Percentiles rank a stretch among this genome's conserved stretches.
Evolutionary conservation across 2,113 vertebrate genomes (phyloP).

Genomic region (Oreochromis niloticus): DNA sequence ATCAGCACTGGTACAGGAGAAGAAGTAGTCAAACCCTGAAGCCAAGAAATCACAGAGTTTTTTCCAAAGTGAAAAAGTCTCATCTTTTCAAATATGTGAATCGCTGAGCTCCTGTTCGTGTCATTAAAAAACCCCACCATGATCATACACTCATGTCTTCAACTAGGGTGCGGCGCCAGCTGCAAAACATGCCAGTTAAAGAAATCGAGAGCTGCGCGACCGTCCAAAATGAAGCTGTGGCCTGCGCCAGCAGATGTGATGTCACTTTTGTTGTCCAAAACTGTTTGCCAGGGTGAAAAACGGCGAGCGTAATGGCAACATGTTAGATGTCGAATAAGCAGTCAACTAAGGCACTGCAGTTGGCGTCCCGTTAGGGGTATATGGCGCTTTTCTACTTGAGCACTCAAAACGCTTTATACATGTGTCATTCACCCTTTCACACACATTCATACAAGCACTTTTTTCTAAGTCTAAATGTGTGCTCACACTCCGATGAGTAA

Average conservation of each 20-base stretch:
- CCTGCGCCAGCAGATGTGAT: no score
- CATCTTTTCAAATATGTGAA: not conserved
- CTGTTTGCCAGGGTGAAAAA: no score
- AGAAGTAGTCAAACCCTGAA: rapidly evolving
- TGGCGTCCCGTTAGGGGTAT: no score
- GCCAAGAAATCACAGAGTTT: not conserved
- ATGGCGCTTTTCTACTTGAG: no score
- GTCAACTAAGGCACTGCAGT: no score
- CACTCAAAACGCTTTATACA: no score
- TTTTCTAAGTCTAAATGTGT: not conserved
- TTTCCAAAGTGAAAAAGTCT: not conserved
- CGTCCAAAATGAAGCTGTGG: no score
- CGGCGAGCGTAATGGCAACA: no score
- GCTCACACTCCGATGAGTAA: not conserved
- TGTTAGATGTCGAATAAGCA: no score
- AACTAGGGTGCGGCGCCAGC: not conserved
- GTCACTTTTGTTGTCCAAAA: no score
- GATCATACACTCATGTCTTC: rapidly evolving
- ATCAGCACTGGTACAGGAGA: not conserved
- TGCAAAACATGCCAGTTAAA: rapidly evolving
- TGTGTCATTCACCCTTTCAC: not conserved
- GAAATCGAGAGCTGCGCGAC: rapidly evolving
- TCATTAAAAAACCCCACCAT: not conserved
- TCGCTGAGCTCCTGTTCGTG: rapidly evolving
- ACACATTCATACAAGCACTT: not conserved